Percentiles rank a stretch among this genome's conserved stretches.
Evolutionary conservation across 1,140 invertebrate genomes (phyloP).

Genomic region (Delia radicum): DNA sequence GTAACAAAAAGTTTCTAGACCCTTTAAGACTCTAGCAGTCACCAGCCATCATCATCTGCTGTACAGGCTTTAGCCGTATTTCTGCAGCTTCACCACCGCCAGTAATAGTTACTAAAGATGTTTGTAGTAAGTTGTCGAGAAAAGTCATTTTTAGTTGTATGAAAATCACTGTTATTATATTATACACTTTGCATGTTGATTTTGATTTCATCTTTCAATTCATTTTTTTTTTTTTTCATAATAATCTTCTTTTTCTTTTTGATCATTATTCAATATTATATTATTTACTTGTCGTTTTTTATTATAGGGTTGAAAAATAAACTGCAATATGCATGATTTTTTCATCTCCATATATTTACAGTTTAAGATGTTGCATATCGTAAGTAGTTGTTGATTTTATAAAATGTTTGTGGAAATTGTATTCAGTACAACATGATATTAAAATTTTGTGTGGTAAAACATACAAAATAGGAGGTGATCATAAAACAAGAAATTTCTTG

Average conservation of each 20-base stretch:
- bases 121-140: too few species aligned
- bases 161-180: conserved; percentile 12
- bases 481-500: too few species aligned
- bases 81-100: too few species aligned
- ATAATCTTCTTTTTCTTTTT: not conserved
- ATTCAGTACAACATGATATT: not conserved
- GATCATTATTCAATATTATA: conserved; percentile 24
- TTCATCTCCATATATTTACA: not conserved
- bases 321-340: too few species aligned
- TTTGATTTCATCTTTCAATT: not conserved
- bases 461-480: too few species aligned
- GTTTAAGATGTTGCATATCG: not conserved
- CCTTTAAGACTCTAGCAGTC: not conserved
- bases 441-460: too few species aligned
- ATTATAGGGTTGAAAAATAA: not conserved
- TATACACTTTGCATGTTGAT: not conserved
- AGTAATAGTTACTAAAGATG: too few species aligned
- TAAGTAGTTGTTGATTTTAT: conserved; percentile 7
- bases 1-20: not conserved
- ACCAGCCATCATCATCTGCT: not conserved
- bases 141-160: not conserved
- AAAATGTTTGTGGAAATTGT: conserved; percentile 18
- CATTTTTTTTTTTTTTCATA: not conserved
- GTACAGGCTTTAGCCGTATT: too few species aligned
- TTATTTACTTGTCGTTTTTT: conserved; percentile 11